Evolutionary conservation across 2,113 vertebrate genomes (phyloP).

Genomic region (Nycticebus coucang): DNA sequence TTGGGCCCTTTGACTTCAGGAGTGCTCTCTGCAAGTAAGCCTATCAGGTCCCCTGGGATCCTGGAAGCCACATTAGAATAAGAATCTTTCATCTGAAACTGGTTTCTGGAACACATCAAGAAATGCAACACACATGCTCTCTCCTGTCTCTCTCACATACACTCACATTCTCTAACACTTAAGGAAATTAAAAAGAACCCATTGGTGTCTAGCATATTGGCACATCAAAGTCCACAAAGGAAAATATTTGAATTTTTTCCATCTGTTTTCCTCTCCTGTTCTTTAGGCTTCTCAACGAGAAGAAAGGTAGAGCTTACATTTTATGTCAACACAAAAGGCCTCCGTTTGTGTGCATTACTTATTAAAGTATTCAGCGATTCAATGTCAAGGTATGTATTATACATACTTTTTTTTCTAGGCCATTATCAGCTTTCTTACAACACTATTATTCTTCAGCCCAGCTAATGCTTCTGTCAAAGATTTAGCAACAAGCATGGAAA

Average conservation of each 20-base stretch:
- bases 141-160: not conserved
- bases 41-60: not conserved
- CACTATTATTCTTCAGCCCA: conserved; percentile 67
- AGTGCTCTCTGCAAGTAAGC: not conserved
- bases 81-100: conserved; percentile 10
- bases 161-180: conserved; percentile 13
- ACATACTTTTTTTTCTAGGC: conserved; percentile 69
- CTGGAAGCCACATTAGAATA: not conserved
- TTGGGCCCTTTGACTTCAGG: not conserved
- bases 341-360: conserved; percentile 75
- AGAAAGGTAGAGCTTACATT: conserved; percentile 75
- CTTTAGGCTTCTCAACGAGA: conserved; percentile 67
- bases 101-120: conserved; percentile 46
- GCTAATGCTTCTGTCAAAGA: conserved; percentile 68
- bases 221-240: conserved; percentile 75
- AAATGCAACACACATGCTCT: not conserved
- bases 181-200: conserved; percentile 65
- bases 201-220: conserved; percentile 14
- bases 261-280: conserved; percentile 65
- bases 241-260: conserved; percentile 79
- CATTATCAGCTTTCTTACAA: conserved; percentile 71
- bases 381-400: conserved; percentile 79
- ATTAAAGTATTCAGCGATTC: conserved; percentile 79
- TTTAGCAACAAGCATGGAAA: conserved; percentile 54
- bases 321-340: conserved; percentile 80